Evolutionary conservation across 1,140 invertebrate genomes (phyloP), one percentile per base, ranked within the genome.

Genomic region (Coboldia fuscipes): DNA sequence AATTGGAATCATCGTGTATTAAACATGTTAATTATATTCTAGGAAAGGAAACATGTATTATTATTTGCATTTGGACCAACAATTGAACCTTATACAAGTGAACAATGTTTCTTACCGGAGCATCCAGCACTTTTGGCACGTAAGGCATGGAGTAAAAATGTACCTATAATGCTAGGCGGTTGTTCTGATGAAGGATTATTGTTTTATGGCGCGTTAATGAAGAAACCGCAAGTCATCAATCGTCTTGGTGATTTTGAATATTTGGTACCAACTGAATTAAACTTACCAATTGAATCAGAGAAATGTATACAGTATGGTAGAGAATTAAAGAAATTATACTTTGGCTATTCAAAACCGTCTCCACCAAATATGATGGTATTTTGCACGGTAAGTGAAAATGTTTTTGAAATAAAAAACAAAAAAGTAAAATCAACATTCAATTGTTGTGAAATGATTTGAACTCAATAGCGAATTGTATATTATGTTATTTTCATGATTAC

Each of bases 91-190:
- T 51, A 47, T 35, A 36, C 45, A 7, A 46, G 47, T 14, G 41
- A 39, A 32, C 39, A 47, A 33, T 45, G 47, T 31, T 50, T 58
- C 32, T 46, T 59, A 3, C 41, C 43, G 10, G 41, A 38, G 20
- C 44, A 50, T 13, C 52, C 56, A 14, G 46, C 53, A 5, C 41
- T 52, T 33, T 47, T 59, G 43, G 45, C 54, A 44, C 40, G 42
- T 15, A 50, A 43, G n/a, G 51, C 55, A 14, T 53, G 53, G 47
- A 56, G 52, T 39, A 51, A 55, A 34, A 47, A 44, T 20, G 55
- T 59, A 30, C 57, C 57, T 4, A 42, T 60, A 20, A 50, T 60
- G 8, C 38, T 60, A n/a, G 57, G 57, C 3, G 54, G 47, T 4
- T 50, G 48, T 8, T 49, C 51, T n/a, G 44, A 50, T 23, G 57